These are phyloP conservation scores for Caranx ignobilis DNA, from an alignment of 2,113 vertebrate genomes.

Conservation along the genomic window DNA sequence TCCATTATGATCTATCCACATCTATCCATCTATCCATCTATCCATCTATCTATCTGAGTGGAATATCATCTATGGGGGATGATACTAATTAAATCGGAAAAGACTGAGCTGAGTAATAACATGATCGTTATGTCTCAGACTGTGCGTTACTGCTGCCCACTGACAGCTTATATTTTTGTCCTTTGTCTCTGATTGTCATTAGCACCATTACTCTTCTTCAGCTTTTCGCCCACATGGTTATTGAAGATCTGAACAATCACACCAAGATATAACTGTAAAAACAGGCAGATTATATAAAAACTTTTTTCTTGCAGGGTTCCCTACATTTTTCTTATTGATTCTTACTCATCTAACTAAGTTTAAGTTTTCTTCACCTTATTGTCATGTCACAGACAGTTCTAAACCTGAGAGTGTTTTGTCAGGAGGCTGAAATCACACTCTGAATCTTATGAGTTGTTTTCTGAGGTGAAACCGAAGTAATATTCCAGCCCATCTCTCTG, in stretches of 20 bases:
- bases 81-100: neutral
- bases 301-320: constrained; percentile 8
- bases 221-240: constrained; percentile 6
- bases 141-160: neutral
- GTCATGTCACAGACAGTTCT: constrained; percentile 1
- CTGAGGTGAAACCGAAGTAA: constrained; percentile 25
- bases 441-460: constrained; percentile 29
- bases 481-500: neutral
- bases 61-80: neutral
- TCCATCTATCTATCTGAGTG: neutral
- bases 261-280: neutral
- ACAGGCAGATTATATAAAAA: neutral
- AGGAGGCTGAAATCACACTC: neutral
- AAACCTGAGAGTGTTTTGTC: constrained; percentile 10
- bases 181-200: neutral
- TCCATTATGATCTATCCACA: neutral
- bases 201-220: neutral
- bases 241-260: neutral
- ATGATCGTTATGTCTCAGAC: neutral
- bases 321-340: constrained; percentile 22
- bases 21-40: constrained; percentile 2
- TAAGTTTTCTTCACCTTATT: constrained; percentile 3
- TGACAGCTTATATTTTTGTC: neutral
- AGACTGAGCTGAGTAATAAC: neutral
- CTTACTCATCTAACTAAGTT: neutral